phyloP scores from a whole-genome alignment of 2,113 vertebrate genomes.

The Nothobranchius furzeri region DNA sequence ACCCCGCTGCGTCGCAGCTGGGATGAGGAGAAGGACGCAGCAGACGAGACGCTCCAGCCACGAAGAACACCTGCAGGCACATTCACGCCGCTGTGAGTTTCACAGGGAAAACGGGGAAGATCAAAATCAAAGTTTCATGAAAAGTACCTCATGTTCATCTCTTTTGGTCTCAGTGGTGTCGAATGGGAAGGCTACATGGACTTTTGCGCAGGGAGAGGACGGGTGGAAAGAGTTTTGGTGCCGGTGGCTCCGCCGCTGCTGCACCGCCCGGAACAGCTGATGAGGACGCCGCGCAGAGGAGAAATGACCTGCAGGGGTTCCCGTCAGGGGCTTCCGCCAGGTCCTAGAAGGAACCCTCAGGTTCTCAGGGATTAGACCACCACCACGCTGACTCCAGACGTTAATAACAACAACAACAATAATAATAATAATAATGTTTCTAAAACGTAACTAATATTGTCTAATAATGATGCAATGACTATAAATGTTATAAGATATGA shows the following conservation, averaged over 20 bases:
- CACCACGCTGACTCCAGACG: no score
- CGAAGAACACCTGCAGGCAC: slow-evolving; percentile 75
- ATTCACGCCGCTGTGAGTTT: background rate
- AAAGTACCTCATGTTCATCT: slow-evolving; percentile 65
- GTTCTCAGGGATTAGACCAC: no score
- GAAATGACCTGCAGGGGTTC: slow-evolving; percentile 26
- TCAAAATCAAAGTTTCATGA: background rate
- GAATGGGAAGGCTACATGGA: slow-evolving; percentile 43
- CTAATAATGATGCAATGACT: no score
- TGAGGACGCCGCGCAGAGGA: slow-evolving; percentile 44
- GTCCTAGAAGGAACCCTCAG: slow-evolving; percentile 52
- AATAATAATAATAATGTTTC: no score
- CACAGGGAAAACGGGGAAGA: background rate
- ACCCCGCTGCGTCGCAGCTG: slow-evolving; percentile 74
- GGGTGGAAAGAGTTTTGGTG: slow-evolving; percentile 1
- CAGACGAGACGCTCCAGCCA: slow-evolving; percentile 65
- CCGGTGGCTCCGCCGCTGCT: slow-evolving; percentile 19
- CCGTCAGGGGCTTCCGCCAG: slow-evolving; percentile 51
- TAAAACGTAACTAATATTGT: no score
- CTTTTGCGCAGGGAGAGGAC: background rate
- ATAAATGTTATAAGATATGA: no score
- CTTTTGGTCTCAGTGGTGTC: slow-evolving; percentile 19
- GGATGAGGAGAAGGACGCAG: slow-evolving; percentile 63
- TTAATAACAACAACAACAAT: no score
- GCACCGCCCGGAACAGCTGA: slow-evolving; percentile 59